Evolutionary conservation across 2,113 vertebrate species (phyloP).

Genomic region (Syngnathoides biaculeatus): DNA sequence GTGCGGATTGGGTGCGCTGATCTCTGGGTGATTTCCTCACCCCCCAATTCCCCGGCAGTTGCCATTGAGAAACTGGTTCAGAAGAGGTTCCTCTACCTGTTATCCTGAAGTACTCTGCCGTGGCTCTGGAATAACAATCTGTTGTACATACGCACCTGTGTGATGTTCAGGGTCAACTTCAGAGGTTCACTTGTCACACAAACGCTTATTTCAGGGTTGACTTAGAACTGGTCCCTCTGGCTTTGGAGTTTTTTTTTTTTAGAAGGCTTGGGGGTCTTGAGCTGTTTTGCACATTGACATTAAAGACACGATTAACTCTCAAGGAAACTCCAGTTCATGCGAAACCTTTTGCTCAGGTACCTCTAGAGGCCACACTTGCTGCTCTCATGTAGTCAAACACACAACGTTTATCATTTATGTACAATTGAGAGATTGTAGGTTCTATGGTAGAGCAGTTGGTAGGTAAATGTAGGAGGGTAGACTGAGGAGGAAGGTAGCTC

Average conservation of each 20-base stretch:
- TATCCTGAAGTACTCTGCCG: not conserved
- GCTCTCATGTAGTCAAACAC: not conserved
- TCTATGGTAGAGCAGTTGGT: too few relatives aligned
- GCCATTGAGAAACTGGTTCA: not conserved
- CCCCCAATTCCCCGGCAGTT: not conserved
- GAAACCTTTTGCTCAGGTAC: not conserved
- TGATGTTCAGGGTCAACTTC: conserved; percentile 3
- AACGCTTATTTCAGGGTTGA: not conserved
- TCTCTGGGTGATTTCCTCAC: not conserved
- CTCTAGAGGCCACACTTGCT: not conserved
- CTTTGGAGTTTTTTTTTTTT: not conserved
- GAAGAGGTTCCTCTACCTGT: not conserved
- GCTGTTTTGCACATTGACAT: conserved; percentile 2
- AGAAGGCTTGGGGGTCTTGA: not conserved
- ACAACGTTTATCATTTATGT: not conserved
- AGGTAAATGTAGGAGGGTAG: too few relatives aligned
- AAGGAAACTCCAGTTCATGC: not conserved
- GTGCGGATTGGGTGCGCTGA: conserved; percentile 8
- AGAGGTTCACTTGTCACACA: not conserved
- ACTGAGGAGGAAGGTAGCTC: too few relatives aligned
- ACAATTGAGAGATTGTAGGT: too few relatives aligned
- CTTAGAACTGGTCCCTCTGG: not conserved
- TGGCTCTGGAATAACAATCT: not conserved
- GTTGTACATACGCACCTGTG: not conserved
- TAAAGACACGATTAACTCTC: not conserved